These are phyloP conservation scores for Erpetoichthys calabaricus DNA, from an alignment of 2,797 vertebrate genomes.

Conservation along the genomic window DNA sequence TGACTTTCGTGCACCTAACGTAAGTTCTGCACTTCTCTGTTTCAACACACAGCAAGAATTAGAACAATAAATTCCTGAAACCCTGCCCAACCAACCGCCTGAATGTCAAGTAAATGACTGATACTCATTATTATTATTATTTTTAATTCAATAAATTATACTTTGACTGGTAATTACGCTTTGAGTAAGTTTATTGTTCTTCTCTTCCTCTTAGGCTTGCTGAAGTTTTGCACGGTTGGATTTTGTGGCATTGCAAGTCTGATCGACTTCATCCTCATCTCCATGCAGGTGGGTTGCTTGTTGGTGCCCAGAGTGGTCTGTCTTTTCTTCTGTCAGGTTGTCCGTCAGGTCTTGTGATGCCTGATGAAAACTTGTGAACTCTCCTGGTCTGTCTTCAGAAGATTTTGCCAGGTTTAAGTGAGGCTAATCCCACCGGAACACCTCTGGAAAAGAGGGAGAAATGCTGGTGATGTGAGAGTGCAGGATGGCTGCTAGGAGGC, in stretches of 20 bases:
- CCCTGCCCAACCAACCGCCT: constrained; percentile 2
- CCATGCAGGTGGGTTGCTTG: constrained; percentile 78
- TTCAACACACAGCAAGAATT: neutral
- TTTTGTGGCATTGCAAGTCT: constrained; percentile 96
- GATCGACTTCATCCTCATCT: constrained; percentile 90
- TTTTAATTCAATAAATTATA: neutral
- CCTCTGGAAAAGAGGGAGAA: no score
- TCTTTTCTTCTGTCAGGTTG: neutral
- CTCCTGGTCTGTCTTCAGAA: no score
- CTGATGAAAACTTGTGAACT: no score
- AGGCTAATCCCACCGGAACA: no score
- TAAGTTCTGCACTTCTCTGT: neutral
- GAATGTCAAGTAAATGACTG: neutral
- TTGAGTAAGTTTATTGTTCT: neutral
- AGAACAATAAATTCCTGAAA: neutral
- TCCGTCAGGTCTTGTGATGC: neutral
- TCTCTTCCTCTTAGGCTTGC: constrained; percentile 53
- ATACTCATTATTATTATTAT: no score
- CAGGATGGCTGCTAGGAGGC: no score
- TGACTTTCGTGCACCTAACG: no score
- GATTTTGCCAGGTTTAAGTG: no score
- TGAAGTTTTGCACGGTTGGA: constrained; percentile 95
- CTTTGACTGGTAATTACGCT: neutral
- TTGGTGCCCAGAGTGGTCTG: neutral
- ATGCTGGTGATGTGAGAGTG: no score